Base-by-base conservation (phyloP, 2,113 vertebrate genomes). In the Mormoops blainvillei region DNA sequence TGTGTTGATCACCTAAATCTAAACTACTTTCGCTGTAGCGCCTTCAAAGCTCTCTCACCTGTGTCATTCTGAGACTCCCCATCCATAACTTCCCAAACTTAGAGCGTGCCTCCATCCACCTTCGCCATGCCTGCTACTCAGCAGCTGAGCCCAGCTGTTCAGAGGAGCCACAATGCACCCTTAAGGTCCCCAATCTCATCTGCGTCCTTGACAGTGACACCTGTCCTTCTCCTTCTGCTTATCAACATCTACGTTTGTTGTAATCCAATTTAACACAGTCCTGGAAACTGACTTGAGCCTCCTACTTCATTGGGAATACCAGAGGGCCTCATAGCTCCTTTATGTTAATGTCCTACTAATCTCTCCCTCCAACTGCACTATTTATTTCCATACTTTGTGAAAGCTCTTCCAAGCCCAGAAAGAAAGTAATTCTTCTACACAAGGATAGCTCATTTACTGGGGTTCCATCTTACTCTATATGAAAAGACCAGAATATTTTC, bases 111-210 rank as follows among this genome's bases (percentile, higher is more conserved):
- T 1, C 43, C 38, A 52, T 9, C 71, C 2, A 10, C 48, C 4
- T 80, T 28, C 63, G 50, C 11, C 13, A 48, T 13, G 7, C 5
- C 41, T 71, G 7, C 2, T 36, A 24, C 7, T 70, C 14, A 10
- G 36, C 36, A 68, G 4, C 10, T 43, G 22, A 56, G 19, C 18
- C 9, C 61, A 63, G 2, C 2, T 68, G 38, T 16, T 54, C 22
- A 19, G 24, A 31, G 2, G 18, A 33, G 6, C 24, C 52, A 2
- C 9, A 2, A 22, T 5, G 4, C 4, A 54, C 3, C 36, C 4
- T 5, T 48, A 71, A 56, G 2, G 18, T 26, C 5, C 7, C 11
- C 19, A 38, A 1, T 33, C 28, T 38, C 24, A 70, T 10, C 3
- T 80, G 3, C 33, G 5, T 24, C 13, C 14, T 54, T 12, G 2